Percentiles rank a stretch among this genome's conserved stretches.
Evolutionary conservation across 2,113 vertebrate species (phyloP).

Genomic region (Bufo gargarizans): DNA sequence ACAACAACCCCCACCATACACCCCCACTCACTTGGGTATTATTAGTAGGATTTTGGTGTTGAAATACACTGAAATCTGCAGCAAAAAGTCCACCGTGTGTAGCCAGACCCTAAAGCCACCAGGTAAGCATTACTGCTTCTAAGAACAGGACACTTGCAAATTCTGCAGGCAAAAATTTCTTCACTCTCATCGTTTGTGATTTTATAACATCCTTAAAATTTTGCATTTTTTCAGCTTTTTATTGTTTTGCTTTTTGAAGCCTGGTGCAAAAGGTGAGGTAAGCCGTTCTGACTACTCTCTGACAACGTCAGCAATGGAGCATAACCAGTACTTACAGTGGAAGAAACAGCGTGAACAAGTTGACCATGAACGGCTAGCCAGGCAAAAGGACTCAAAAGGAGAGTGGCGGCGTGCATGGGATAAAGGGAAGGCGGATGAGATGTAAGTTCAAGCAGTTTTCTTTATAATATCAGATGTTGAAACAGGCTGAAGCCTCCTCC

Average conservation of each 20-base stretch:
- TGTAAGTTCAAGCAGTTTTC: constrained; percentile 72
- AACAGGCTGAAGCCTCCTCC: too few relatives aligned
- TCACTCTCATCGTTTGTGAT: neutral
- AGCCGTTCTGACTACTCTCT: neutral
- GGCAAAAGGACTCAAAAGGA: constrained; percentile 91
- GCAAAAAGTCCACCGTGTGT: too few relatives aligned
- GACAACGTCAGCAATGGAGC: constrained; percentile 68
- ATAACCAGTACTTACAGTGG: constrained; percentile 84
- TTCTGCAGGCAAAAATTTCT: neutral
- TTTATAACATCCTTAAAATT: neutral
- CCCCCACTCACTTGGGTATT: too few relatives aligned
- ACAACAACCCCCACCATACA: too few relatives aligned
- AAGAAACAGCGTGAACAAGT: constrained; percentile 92
- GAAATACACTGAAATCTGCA: too few relatives aligned
- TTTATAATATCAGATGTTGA: neutral
- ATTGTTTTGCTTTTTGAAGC: neutral
- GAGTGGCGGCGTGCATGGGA: constrained; percentile 98
- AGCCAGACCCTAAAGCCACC: too few relatives aligned
- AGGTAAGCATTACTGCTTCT: neutral
- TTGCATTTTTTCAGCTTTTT: neutral
- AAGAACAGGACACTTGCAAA: neutral
- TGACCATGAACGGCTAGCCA: constrained; percentile 86
- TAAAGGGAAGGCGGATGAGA: constrained; percentile 88
- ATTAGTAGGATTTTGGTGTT: too few relatives aligned
- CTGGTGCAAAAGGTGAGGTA: neutral